Evolutionary conservation across 2,888 invertebrate genomes (phyloP), one percentile per base, ranked within the genome.

Genomic region (Aethes cnicana): DNA sequence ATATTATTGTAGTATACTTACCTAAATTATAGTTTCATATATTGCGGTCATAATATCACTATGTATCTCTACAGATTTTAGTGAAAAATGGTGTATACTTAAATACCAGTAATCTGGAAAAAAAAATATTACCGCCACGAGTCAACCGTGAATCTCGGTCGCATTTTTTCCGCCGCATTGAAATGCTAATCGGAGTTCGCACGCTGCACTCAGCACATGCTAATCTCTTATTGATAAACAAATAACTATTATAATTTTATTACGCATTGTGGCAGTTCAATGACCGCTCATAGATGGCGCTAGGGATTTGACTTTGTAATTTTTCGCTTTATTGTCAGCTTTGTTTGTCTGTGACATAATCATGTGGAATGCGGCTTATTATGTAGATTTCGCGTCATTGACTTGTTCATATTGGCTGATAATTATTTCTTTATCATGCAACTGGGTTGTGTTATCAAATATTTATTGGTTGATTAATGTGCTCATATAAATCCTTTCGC

Each of bases 171-270:
- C 20, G 12, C 20, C 11, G 8, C 35, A 79, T 81, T 80, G 70
- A 70, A 67, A 84, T 81, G 82, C 69, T 72, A 82, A 85, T 80
- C 77, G 68, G 59, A 67, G 66, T 57, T 53, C 61, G 58, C 68
- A 53, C 62, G 58, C 60, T 71, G 71, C 79, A 81, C 73, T 80
- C 80, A 77, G 77, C 84, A 84, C 82, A 87, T 87, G 86, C 86
- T 80, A 86, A 87, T 85, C 74, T 71, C 69, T 76, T 81, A 83
- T 85, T 82, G 81, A 83, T 84, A 83, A 81, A 83, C 86, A 83
- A 85, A 84, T 83, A 83, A 81, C 81, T 66, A 81, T 85, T 83
- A 85, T 83, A 73, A 81, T 81, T 79, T 83, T 83, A 85, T 85
- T 76, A 72, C 74, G 69, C 72, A 83, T 84, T 84, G 84, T 85